phyloP scores from a whole-genome alignment of 2,888 invertebrate genomes.

The Rhaphigaster nebulosa region DNA sequence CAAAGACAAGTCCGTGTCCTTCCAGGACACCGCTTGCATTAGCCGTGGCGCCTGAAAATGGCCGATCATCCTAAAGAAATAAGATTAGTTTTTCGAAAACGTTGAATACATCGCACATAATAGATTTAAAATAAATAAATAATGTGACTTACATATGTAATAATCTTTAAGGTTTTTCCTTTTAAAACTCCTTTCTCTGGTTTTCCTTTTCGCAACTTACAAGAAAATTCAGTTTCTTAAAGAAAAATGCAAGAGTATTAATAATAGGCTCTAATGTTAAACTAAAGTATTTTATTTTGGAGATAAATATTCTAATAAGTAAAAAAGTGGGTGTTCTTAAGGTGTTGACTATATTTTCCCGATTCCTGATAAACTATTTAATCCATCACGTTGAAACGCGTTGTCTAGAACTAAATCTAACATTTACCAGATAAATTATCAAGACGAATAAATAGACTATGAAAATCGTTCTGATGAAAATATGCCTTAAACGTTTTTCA shows the following conservation, averaged over 20 bases:
- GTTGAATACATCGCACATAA: not conserved
- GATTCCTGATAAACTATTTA: not conserved
- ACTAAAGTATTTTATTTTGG: not conserved
- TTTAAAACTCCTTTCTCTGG: constrained; percentile 64
- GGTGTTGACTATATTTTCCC: not conserved
- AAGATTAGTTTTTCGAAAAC: not conserved
- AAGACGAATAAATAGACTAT: no score
- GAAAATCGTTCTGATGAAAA: no score
- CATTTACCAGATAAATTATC: no score
- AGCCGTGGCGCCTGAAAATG: constrained; percentile 8
- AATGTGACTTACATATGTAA: constrained; percentile 65
- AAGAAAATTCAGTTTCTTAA: constrained; percentile 62
- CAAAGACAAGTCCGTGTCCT: constrained; percentile 82
- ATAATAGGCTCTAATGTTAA: not conserved
- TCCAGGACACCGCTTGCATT: constrained; percentile 70
- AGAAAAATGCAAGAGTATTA: not conserved
- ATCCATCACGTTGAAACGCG: no score
- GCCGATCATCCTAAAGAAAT: constrained; percentile 53
- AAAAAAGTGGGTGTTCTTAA: no score
- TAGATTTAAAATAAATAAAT: not conserved
- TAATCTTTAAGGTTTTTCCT: constrained; percentile 65
- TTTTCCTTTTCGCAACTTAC: constrained; percentile 64
- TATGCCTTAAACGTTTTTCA: no score
- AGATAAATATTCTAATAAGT: no score
- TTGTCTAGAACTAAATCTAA: no score